phyloP scores from a whole-genome alignment of 2,797 vertebrate genomes.

The Neosalanx taihuensis region DNA sequence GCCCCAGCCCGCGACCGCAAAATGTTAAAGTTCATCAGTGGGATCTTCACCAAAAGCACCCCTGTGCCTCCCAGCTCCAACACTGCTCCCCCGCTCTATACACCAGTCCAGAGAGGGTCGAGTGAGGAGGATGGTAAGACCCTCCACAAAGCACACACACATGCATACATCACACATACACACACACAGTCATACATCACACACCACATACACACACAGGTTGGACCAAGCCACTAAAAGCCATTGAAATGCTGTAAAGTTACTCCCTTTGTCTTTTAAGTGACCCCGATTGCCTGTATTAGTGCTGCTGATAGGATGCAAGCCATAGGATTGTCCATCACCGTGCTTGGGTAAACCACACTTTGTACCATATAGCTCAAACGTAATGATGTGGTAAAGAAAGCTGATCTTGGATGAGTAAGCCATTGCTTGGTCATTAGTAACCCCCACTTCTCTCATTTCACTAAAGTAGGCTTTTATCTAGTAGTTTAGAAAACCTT shows the following conservation, averaged over 20 bases:
- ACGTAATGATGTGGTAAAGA: background rate
- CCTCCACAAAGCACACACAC: conserved; percentile 1
- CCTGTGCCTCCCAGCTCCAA: conserved; percentile 63
- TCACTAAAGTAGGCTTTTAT: background rate
- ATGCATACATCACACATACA: background rate
- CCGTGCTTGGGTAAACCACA: background rate
- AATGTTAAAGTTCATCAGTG: conserved; percentile 96
- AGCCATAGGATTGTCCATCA: background rate
- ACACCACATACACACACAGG: background rate
- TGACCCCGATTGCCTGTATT: background rate
- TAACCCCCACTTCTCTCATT: background rate
- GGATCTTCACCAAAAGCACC: conserved; percentile 90
- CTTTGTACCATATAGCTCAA: background rate
- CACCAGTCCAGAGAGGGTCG: conserved; percentile 69
- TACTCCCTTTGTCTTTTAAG: background rate
- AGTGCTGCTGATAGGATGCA: background rate
- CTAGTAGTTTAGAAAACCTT: background rate
- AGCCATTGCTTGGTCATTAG: background rate
- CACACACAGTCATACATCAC: background rate
- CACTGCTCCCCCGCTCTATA: conserved; percentile 58
- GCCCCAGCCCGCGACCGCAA: conserved; percentile 84
- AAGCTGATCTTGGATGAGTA: background rate
- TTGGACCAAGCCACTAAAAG: background rate
- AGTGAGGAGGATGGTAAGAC: conserved; percentile 76
- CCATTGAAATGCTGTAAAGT: background rate